Evolutionary conservation across 2,113 vertebrate species (phyloP).

Genomic region (Macrotis lagotis): DNA sequence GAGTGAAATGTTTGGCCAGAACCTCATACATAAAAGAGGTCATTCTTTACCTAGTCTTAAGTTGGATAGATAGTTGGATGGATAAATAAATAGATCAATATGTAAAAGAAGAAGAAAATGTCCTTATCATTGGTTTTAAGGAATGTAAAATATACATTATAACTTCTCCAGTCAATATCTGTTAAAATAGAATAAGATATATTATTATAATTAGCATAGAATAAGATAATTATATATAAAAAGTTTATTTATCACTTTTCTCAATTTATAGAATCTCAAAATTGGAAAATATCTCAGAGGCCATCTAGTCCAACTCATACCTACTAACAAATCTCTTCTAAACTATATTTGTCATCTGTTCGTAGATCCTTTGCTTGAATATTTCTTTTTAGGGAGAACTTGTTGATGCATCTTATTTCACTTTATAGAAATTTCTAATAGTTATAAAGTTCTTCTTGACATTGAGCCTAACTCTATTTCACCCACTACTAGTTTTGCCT

Average conservation of each 20-base stretch:
- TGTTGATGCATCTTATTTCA: background rate
- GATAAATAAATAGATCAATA: background rate
- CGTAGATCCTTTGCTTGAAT: background rate
- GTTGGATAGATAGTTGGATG: no score
- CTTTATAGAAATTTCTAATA: background rate
- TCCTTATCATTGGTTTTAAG: background rate
- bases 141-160: background rate
- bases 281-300: background rate
- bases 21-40: no score
- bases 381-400: background rate
- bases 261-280: background rate
- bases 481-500: background rate
- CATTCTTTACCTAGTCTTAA: no score
- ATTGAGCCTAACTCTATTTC: background rate
- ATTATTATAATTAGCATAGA: no score
- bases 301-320: background rate
- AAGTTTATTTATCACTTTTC: background rate
- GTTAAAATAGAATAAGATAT: no score
- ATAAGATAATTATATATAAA: background rate
- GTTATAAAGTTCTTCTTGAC: no score
- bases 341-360: background rate
- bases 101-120: background rate
- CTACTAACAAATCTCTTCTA: background rate
- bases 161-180: background rate
- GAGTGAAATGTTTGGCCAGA: no score